Conservation (phyloP, 2,113 vertebrate species). For the Ploceus nigricollis region DNA sequence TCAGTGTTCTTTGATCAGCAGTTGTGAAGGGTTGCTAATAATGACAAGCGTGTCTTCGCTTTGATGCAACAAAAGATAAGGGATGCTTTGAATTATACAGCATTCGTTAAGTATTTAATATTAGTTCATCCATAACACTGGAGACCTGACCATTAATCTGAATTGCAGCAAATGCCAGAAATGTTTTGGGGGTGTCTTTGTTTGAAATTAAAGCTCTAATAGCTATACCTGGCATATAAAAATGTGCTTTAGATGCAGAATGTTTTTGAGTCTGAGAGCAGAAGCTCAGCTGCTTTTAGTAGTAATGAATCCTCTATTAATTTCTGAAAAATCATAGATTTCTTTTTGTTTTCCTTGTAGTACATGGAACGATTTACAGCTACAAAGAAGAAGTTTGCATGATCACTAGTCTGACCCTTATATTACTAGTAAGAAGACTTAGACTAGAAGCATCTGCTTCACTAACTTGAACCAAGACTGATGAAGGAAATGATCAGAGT, state of each 20-base stretch:
- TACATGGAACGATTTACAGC: slow-evolving; percentile 99
- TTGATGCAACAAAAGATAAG: background rate
- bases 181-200: background rate
- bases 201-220: background rate
- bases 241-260: background rate
- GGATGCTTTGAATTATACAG: background rate
- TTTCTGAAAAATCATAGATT: background rate
- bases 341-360: slow-evolving; percentile 67
- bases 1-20: background rate
- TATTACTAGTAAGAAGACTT: background rate
- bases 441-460: background rate
- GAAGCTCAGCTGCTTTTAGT: background rate
- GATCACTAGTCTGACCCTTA: slow-evolving; percentile 37
- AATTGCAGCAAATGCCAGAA: background rate
- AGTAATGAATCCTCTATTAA: background rate
- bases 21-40: background rate
- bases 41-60: background rate
- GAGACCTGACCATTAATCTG: background rate
- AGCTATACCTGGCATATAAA: background rate
- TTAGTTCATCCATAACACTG: background rate
- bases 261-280: background rate
- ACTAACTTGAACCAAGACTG: background rate
- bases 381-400: slow-evolving; percentile 96
- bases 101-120: background rate
- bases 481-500: background rate